Conservation (phyloP, 2,888 invertebrate species). For the Iselma pallidipennis region DNA sequence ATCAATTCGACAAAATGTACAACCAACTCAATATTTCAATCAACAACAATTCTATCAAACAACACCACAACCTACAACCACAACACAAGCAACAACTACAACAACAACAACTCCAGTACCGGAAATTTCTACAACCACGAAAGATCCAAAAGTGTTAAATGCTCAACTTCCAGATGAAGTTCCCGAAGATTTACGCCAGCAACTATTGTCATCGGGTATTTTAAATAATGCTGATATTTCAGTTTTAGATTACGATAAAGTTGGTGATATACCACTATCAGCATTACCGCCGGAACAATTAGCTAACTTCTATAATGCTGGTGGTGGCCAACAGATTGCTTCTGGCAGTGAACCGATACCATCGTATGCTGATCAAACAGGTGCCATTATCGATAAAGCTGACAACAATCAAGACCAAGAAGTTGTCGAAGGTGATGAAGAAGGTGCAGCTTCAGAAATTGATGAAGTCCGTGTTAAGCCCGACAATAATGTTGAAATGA, state of each 20-base stretch:
- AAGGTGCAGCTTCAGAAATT: slow-evolving; percentile 61
- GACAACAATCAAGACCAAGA: slow-evolving; percentile 51
- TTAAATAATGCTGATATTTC: slow-evolving; percentile 87
- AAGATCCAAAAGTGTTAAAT: slow-evolving; percentile 62
- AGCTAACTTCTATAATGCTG: slow-evolving; percentile 85
- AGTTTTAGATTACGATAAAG: slow-evolving; percentile 84
- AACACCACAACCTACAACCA: slow-evolving; percentile 18
- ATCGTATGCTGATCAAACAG: slow-evolving; percentile 67
- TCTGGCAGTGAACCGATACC: slow-evolving; percentile 70
- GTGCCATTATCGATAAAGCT: slow-evolving; percentile 62
- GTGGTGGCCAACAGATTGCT: slow-evolving; percentile 72
- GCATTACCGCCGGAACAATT: slow-evolving; percentile 83
- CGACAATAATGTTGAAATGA: slow-evolving; percentile 72
- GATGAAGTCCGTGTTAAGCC: slow-evolving; percentile 55
- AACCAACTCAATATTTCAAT: slow-evolving; percentile 31
- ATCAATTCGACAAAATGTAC: slow-evolving; percentile 19
- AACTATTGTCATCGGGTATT: slow-evolving; percentile 82
- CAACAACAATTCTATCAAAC: slow-evolving; percentile 30
- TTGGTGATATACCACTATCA: slow-evolving; percentile 82
- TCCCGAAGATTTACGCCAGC: slow-evolving; percentile 82
- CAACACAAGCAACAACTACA: slow-evolving; percentile 53
- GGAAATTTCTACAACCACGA: slow-evolving; percentile 53
- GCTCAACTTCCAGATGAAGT: slow-evolving; percentile 80
- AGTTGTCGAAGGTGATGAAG: slow-evolving; percentile 45
- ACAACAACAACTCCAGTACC: slow-evolving; percentile 58